These are phyloP conservation scores for Nomada goodeniana DNA, from an alignment of 2,888 invertebrate genomes.

Conservation along the genomic window DNA sequence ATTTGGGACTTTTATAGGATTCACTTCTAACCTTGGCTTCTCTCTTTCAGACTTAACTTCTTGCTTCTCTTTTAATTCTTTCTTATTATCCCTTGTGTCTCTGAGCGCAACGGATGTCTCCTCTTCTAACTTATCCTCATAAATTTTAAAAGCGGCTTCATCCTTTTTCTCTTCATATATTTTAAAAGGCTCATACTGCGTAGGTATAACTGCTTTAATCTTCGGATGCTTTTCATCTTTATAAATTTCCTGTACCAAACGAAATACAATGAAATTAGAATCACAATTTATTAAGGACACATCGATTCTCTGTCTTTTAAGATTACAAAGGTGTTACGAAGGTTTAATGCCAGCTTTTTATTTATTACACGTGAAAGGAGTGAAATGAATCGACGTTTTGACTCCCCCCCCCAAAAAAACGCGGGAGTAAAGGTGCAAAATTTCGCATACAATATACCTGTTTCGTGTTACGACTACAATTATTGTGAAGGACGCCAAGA, in stretches of 20 bases:
- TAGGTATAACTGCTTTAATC: conserved; percentile 73
- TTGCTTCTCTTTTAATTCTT: conserved; percentile 71
- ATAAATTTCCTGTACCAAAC: conserved; percentile 72
- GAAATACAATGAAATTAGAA: neutral
- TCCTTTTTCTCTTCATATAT: conserved; percentile 89
- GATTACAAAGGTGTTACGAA: neutral
- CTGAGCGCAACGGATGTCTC: conserved; percentile 78
- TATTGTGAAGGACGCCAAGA: conserved; percentile 87
- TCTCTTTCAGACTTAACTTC: conserved; percentile 68
- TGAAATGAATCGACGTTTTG: neutral
- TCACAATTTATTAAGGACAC: neutral
- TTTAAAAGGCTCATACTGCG: conserved; percentile 91
- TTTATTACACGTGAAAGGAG: neutral
- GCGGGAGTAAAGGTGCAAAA: conserved; percentile 41
- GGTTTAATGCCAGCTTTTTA: neutral
- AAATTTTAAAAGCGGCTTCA: conserved; percentile 78
- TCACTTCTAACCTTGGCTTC: conserved; percentile 82
- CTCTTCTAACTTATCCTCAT: conserved; percentile 81
- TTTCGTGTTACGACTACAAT: conserved; percentile 86
- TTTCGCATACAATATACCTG: conserved; percentile 84
- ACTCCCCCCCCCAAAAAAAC: conserved; percentile 33
- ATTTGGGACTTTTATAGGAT: conserved; percentile 83
- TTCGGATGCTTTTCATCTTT: conserved; percentile 82
- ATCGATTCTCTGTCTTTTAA: neutral
- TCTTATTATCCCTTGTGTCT: conserved; percentile 74